Evolutionary conservation across 2,113 vertebrate genomes (phyloP).

Genomic region (Garra rufa): DNA sequence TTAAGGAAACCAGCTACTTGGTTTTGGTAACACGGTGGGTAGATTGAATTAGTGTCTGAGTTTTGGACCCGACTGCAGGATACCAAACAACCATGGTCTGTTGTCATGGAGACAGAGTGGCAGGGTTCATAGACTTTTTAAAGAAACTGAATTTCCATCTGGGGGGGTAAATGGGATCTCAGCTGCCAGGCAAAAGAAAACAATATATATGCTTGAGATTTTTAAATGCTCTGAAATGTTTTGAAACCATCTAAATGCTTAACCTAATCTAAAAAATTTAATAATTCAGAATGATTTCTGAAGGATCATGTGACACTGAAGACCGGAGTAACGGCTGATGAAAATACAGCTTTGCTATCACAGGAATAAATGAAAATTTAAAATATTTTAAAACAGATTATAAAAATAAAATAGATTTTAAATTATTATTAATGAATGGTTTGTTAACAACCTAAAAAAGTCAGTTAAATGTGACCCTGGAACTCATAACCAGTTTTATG

Average conservation of each 20-base stretch:
- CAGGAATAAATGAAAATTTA: too few species aligned
- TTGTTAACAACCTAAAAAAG: background rate
- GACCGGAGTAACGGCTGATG: too few species aligned
- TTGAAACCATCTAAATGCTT: background rate
- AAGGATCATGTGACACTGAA: too few species aligned
- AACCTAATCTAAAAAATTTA: background rate
- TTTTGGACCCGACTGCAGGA: slow-evolving; percentile 9
- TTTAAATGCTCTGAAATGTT: background rate
- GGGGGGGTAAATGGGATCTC: background rate
- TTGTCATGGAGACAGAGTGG: slow-evolving; percentile 37
- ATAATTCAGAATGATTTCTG: too few species aligned
- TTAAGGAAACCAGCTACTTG: background rate
- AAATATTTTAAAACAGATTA: too few species aligned
- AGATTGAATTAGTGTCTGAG: slow-evolving; percentile 24
- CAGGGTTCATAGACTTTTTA: slow-evolving; percentile 27
- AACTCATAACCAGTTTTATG: too few species aligned
- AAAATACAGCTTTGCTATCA: too few species aligned
- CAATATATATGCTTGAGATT: background rate
- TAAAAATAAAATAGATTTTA: too few species aligned
- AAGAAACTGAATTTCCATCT: slow-evolving; percentile 24
- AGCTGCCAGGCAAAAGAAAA: slow-evolving; percentile 23
- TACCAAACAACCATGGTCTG: slow-evolving; percentile 19
- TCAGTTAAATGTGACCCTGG: too few species aligned
- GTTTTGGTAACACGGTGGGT: background rate
- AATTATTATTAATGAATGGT: too few species aligned